These are phyloP conservation scores for Pedionomus torquatus DNA, from an alignment of 2,113 vertebrate genomes.

Conservation along the genomic window DNA sequence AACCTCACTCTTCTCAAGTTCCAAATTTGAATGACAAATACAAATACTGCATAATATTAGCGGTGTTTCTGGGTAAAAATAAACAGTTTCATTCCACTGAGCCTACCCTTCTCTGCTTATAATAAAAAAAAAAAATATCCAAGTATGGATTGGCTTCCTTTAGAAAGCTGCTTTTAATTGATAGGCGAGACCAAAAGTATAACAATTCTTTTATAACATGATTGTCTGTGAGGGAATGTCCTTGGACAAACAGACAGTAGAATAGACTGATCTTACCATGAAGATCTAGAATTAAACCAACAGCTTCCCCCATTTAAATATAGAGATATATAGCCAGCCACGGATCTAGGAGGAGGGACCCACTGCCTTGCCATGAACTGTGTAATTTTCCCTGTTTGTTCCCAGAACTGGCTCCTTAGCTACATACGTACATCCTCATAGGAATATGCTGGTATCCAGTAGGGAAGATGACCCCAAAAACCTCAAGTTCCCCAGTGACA, in stretches of 20 bases:
- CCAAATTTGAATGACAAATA: slow-evolving; percentile 30
- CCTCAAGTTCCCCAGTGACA: neutral
- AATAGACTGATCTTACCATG: neutral
- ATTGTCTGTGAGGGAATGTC: neutral
- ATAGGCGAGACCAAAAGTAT: neutral
- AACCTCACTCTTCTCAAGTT: neutral
- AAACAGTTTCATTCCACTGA: neutral
- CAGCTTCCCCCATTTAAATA: neutral
- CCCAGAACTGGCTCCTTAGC: neutral
- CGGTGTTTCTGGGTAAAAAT: neutral
- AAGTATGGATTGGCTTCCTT: neutral
- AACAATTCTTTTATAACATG: neutral
- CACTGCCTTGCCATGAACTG: neutral
- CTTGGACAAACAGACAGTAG: neutral
- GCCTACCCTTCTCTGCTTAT: neutral
- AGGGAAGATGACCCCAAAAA: neutral
- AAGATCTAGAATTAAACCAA: neutral
- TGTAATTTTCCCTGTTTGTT: neutral
- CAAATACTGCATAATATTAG: neutral
- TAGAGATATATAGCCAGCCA: neutral
- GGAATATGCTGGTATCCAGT: neutral
- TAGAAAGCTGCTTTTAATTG: neutral
- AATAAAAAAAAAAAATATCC: neutral
- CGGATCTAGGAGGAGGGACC: neutral
- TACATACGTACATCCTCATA: neutral